Base-by-base conservation (phyloP, 2,113 vertebrate species). In the Colistium nudipinnis region DNA sequence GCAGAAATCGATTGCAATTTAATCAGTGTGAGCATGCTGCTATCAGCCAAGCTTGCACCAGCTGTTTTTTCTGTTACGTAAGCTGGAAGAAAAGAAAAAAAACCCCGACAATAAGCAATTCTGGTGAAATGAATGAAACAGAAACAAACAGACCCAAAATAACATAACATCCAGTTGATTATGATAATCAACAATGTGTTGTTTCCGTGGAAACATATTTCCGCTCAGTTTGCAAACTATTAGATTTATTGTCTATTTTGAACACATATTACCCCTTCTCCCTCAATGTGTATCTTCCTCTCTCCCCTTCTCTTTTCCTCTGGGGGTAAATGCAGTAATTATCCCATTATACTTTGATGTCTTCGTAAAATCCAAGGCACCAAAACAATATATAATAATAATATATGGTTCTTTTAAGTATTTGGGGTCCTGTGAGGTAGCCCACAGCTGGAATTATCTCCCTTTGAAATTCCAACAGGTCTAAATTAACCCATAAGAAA, bases 1-100 rank as follows among this genome's bases (percentile, higher is more conserved):
- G 93, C 90, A 92, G 94, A 94, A 94, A 95, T 96, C 94, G 94
- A 94, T 94, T 94, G 90, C 89, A 93, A 94, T 95, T 93, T 94
- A 90, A 93, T 93, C 91, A 93, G 61, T 67, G 74, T 83, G 83
- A 92, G 91, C 94, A 77, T 85, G 88, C 64, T 75, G 87, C 87
- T 91, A 88, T 92, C 87, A 85, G 85, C 87, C 91, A 80, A 80
- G 72, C 80, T 93, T 76, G 86, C 89, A 84, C 74, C 89, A 90
- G 87, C 84, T 93, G 89, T 53, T 67, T 84, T 88, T 88, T 76
- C 74, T 77, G 92, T 89, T 86, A 85, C 67, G 9, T 3, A 19
- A 9, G 43, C n/a, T 19, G 43, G 16, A 22, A 4, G 31, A 30
- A 39, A 3, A 69, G 45, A 36, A 28, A n/a, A 20, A 36, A 56